Evolutionary conservation across 2,888 invertebrate species (phyloP), one percentile per base, ranked within the genome.

Genomic region (Aricia artaxerxes): DNA sequence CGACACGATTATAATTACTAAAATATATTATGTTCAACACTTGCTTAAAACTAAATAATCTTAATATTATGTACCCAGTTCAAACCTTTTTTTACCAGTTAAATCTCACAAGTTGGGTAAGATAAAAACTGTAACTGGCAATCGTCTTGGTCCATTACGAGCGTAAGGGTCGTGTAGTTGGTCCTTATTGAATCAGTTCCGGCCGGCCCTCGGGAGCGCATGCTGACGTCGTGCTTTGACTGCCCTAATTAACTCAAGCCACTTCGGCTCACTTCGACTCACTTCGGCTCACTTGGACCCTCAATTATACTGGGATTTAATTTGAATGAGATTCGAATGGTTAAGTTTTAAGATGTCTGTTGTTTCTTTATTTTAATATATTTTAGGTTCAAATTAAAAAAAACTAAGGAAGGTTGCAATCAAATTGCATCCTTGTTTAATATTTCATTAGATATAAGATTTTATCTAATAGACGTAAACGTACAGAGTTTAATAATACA

Each of bases 131-230:
- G 53, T 49, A 53, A 73, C 49, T 75, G 53, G 11, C 57, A 57
- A 76, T 76, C 13, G 89, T 89, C 88, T 89, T 88, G 87, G 89
- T 89, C 90, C 90, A 90, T 92, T 92, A 91, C 90, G 89, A 91
- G 90, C 88, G 88, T 90, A 91, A 88, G 89, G 91, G 90, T 89
- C 91, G 90, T 89, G 90, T 89, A 89, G 87, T 86, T 87, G 85
- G 87, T 87, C 88, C 89, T 93, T 93, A 93, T 93, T 91, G 92
- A 91, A 92, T 93, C 91, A 92, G 91, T 92, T 38, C 69, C 69
- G 35, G 13, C 0, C 16, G 69, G 69, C 69, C 69, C 69, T 16
- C 35, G 69, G 85, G 86, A 85, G 86, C 85, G 85, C 86, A 84
- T 87, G 86, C 86, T 86, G 84, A 86, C 87, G 85, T 84, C 83